These are phyloP conservation scores for Pagetopsis macropterus DNA, from an alignment of 2,797 vertebrate species.

Conservation along the genomic window DNA sequence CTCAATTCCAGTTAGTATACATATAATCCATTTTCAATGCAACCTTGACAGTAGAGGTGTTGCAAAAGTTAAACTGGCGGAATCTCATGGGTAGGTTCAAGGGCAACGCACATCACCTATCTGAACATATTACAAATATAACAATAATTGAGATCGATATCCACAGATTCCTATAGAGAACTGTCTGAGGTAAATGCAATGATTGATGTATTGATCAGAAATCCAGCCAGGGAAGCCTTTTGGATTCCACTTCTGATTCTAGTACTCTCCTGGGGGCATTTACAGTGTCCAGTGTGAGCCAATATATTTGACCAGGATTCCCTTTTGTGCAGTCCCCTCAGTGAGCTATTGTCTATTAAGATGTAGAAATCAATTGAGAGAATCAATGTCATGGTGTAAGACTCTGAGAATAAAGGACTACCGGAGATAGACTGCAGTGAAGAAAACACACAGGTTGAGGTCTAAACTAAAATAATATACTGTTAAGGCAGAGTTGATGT, in stretches of 20 bases:
- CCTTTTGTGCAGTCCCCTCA: conserved; percentile 55
- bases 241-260: conserved; percentile 28
- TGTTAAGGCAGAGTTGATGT: background rate
- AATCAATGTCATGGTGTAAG: conserved; percentile 58
- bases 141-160: conserved; percentile 53
- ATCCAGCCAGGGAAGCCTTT: conserved; percentile 40
- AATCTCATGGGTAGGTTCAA: background rate
- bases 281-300: conserved; percentile 45
- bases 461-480: conserved; percentile 11
- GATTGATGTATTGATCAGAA: conserved; percentile 61
- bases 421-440: conserved; percentile 20
- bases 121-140: conserved; percentile 32
- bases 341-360: conserved; percentile 66
- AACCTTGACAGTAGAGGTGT: background rate
- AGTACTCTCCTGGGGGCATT: conserved; percentile 55
- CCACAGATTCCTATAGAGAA: conserved; percentile 25
- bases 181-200: conserved; percentile 29
- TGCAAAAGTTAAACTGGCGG: background rate
- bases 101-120: conserved; percentile 9
- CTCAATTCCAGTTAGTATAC: background rate
- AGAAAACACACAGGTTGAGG: conserved; percentile 16
- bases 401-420: conserved; percentile 45
- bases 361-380: conserved; percentile 48
- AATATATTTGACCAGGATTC: conserved; percentile 63
- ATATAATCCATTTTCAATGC: background rate